A percentile compares a stretch with the other conserved stretches of the same genome.
Evolutionary conservation across 2,113 vertebrate genomes (phyloP).

Genomic region (human): GRCh38 chr2:222819001-222819500

Average conservation of each 20-base stretch:
- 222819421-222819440: not conserved
- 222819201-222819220: not conserved
- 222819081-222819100: too few relatives aligned
- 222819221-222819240: not conserved
- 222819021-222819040: too few relatives aligned
- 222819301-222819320: not conserved
- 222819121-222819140: too few relatives aligned
- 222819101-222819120: too few relatives aligned
- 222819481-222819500: not conserved
- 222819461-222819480: not conserved
- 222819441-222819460: not conserved
- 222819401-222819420: not conserved
- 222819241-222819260: not conserved
- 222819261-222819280: not conserved
- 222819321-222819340: not conserved
- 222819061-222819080: too few relatives aligned
- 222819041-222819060: too few relatives aligned
- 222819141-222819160: not conserved
- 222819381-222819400: not conserved
- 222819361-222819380: not conserved
- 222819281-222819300: not conserved
- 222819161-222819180: not conserved
- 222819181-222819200: not conserved
- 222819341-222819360: not conserved
- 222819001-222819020: too few relatives aligned